Conservation (phyloP, 2,113 vertebrate genomes). For the Carassius auratus region DNA sequence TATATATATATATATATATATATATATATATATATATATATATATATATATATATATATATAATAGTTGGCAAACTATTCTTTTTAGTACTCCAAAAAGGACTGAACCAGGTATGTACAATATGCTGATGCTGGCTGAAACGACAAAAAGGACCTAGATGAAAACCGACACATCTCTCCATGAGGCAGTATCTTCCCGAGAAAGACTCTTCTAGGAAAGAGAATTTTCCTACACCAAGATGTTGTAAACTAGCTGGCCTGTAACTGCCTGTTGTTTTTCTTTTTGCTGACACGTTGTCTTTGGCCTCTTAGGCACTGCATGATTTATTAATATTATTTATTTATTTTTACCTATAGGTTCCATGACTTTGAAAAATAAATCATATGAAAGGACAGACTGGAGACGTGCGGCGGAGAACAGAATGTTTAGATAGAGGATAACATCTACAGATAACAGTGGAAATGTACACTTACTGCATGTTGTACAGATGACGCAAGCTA, state of each 20-base stretch:
- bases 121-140: no score
- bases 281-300: conserved; percentile 15
- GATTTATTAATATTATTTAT: conserved; percentile 17
- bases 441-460: background rate
- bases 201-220: background rate
- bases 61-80: no score
- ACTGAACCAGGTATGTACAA: no score
- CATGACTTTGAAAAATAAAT: conserved; percentile 22
- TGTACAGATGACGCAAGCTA: background rate
- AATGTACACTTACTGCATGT: background rate
- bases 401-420: background rate
- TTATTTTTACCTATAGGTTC: conserved; percentile 9
- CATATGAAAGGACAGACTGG: background rate
- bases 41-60: no score
- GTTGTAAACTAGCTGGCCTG: background rate
- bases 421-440: background rate
- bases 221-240: background rate
- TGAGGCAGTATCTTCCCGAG: background rate
- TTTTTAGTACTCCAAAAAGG: background rate
- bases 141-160: background rate
- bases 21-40: no score
- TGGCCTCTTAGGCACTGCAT: background rate
- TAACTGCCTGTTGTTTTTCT: background rate
- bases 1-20: no score
- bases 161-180: background rate